Base-by-base conservation (phyloP, 2,113 vertebrate species). In the Trichechus manatus region DNA sequence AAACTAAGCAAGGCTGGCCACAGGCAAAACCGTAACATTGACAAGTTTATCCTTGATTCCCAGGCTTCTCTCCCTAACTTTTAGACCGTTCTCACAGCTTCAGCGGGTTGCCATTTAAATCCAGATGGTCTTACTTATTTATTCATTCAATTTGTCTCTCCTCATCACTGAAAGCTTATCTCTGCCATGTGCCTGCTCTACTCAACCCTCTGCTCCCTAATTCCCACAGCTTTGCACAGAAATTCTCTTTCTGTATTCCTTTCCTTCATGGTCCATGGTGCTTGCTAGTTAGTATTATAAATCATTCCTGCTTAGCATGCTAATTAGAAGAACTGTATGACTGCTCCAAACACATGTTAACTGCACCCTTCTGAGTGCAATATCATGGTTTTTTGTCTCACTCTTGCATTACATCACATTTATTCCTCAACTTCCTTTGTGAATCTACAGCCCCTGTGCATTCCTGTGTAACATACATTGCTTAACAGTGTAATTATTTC, bases 281-380 rank as follows among this genome's bases (percentile, higher is more conserved):
- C 86, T 79, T 87, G 3, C 79, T 80, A 70, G 68, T 1, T 31
- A 80, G 72, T 47, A 15, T 44, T 82, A 56, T 59, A 86, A 96
- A 93, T 98, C 89, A 91, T 44, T 91, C 31, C 93, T 81, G 36
- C 59, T 93, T 85, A 72, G 85, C 61, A 91, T 36, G 42, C 33
- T 94, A 89, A 93, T 83, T 70, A 83, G 25, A 33, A 53, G 23
- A 87, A 70, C 33, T 61, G 36, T 42, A 22, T 23, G 72, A 75
- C 39, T 15, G 0, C 17, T 93, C 36, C 33, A 17, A 2, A 27
- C 3, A 14, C 9, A 0, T 77, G 61, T 72, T 39, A 90, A 80
- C 20, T 59, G 3, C 29, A 61, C 31, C 22, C 36, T 64, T 82
- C 59, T 83, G n/a, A 94, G 72, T 39, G 50, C 47, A 63, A 79